Evolutionary conservation across 1,140 invertebrate species (phyloP), one percentile per base, ranked within the genome.

Genomic region (Drosophila cardini): DNA sequence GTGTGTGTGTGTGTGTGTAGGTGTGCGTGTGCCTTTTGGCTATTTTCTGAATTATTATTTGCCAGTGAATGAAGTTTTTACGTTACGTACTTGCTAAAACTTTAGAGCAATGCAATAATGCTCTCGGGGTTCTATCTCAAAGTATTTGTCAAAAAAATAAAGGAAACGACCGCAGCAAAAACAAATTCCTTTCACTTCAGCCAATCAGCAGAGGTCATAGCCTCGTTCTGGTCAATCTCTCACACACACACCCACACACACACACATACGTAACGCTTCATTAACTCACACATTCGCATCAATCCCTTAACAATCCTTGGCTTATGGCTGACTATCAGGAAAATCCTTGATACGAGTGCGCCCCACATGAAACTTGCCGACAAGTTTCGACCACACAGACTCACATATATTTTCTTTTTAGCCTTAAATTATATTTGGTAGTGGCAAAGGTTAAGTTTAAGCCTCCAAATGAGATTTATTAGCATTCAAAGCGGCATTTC

Each of bases 401-500:
- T n/a, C 21, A 26, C 21, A 26, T 26, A 26, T 30, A 40, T 40
- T 67, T 81, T 77, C 40, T 48, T 50, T 40, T 45, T 63, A 34
- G 69, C 70, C 71, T 78, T 84, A 80, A 87, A 80, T 87, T 80
- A 84, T 85, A 61, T 69, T 61, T 52, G 48, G 58, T 40, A 15
- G 46, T 46, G 68, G 73, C 73, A 80, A 74, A 72, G 86, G 78
- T 89, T 72, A 72, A 68, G 46, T 61, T 67, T 53, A 82, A 90
- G 64, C 77, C 76, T 63, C 65, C 69, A 76, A 78, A 82, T 74
- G 72, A 90, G 87, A 90, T 90, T 90, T 90, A 90, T 90, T 90
- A 90, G 80, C 87, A 90, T 90, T 90, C 87, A 90, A 83, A 90
- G 82, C 67, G 85, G 73, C 81, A 75, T 77, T 85, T 85, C 85